Base-by-base conservation (phyloP, 2,113 vertebrate species). In the Paratilapia polleni region DNA sequence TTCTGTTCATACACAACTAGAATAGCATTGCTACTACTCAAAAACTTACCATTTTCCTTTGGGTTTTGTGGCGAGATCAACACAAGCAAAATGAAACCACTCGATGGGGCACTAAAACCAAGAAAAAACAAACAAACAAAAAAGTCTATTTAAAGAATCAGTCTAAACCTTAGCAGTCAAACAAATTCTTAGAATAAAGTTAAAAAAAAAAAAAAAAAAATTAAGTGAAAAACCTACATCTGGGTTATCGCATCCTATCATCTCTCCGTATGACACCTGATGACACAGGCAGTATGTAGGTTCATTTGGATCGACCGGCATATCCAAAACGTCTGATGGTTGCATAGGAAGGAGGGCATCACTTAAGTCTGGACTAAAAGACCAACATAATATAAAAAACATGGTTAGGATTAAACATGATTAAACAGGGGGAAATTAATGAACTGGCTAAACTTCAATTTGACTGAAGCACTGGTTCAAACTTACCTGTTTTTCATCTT, bases 81-180 rank as follows among this genome's bases (percentile, higher is more conserved):
- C 98, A 47, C 98, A 99, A 43, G 98, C 98, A 34, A 99, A 99
- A 93, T 99, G 98, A 93, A 99, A 99, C 98, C 98, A 99, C 77
- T 99, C 98, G 3, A 99, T 99, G 0, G 98, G 98, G 95, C 98
- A 99, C 98, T 99, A 91, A 57, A 85, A 88, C 81, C 76, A 92
- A 20, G 3, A 5, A 62, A 5, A 31, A 31, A n/a, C n/a, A n/a
- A 59, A 22, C 62, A 57, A 36, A 68, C 66, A 60, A 43, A 75
- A 43, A 31, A 0, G 4, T 78, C 5, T 43, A 15, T 19, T 34
- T 20, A 73, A 43, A n/a, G 3, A 77, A 60, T 13, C 11, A n/a
- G 20, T 8, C 4, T 17, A 8, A 68, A 64, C 17, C 10, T 24
- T 24, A 2, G 1, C 7, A 8, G 24, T 73, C 26, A 14, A 54